Evolutionary conservation across 2,113 vertebrate genomes (phyloP), one percentile per base, ranked within the genome.

Genomic region (Dromaius novaehollandiae): DNA sequence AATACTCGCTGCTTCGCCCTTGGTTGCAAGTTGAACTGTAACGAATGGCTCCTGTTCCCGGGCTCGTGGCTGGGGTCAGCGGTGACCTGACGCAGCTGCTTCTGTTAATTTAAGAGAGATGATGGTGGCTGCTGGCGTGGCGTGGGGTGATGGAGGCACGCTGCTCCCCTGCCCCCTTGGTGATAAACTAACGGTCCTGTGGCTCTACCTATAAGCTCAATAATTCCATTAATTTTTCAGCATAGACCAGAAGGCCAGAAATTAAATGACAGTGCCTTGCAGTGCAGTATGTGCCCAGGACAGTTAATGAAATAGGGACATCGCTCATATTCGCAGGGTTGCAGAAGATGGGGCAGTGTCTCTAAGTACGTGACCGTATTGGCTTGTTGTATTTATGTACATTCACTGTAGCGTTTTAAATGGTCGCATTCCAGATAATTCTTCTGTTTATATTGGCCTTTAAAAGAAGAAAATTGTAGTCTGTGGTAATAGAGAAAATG

Each of bases 171-270:
- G 1, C 40, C 84, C 46, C 83, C 60, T 65, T 61, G 24, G 21
- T 83, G 87, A 81, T 76, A 78, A 90, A 96, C 65, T 61, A 51
- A 42, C 71, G 58, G 56, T 91, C 70, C 2, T 28, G 30, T 64
- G 63, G 12, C 75, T 93, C 44, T 96, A 7, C 22, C 22, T 48
- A 65, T 48, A 81, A 83, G 36, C 77, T 86, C 50, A 30, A 2
- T 95, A 86, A 89, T 84, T 76, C 38, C 44, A 66, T 83, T 83
- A 56, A 74, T 73, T 94, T 95, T 92, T 65, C 71, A 80, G 63
- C 64, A 13, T 6, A 20, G 42, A 80, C 25, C 89, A 70, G 86
- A 51, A 80, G 44, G 38, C 53, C 66, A 65, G 63, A 30, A 78
- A 79, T 21, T 21, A 95, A 89, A 81, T 13, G 65, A 51, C 36